These are phyloP conservation scores for Chloebia gouldiae DNA, from an alignment of 2,113 vertebrate species.

Conservation along the genomic window DNA sequence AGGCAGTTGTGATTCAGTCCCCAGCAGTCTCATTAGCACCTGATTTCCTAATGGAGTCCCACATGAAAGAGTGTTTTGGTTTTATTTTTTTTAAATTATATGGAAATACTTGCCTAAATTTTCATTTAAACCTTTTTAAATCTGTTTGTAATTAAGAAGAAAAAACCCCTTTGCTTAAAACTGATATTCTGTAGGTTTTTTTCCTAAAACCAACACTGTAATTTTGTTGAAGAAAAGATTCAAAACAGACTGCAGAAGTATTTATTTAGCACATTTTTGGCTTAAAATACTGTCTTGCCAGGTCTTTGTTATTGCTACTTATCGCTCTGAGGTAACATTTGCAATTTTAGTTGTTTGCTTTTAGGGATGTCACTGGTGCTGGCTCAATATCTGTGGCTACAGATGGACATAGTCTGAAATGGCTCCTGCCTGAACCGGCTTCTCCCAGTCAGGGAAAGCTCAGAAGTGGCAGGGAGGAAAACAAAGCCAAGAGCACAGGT, in stretches of 20 bases:
- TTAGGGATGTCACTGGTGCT: not conserved
- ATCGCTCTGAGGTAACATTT: not conserved
- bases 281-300: not conserved
- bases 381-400: not conserved
- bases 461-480: not conserved
- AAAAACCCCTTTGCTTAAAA: not conserved
- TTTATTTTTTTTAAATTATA: not conserved
- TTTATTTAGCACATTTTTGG: not conserved
- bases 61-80: not conserved
- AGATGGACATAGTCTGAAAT: not conserved
- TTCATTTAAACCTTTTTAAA: not conserved
- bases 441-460: not conserved
- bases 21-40: slow-evolving; percentile 9
- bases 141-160: not conserved
- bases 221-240: not conserved
- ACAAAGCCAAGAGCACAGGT: not conserved
- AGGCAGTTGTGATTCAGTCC: slow-evolving; percentile 9
- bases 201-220: not conserved
- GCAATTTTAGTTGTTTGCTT: slow-evolving; percentile 6
- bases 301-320: not conserved
- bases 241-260: not conserved
- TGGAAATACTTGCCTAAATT: not conserved
- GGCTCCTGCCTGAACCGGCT: not conserved
- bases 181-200: not conserved
- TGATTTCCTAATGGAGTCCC: slow-evolving; percentile 2